phyloP scores from a whole-genome alignment of 2,888 invertebrate species.

The Hartigia nigra region DNA sequence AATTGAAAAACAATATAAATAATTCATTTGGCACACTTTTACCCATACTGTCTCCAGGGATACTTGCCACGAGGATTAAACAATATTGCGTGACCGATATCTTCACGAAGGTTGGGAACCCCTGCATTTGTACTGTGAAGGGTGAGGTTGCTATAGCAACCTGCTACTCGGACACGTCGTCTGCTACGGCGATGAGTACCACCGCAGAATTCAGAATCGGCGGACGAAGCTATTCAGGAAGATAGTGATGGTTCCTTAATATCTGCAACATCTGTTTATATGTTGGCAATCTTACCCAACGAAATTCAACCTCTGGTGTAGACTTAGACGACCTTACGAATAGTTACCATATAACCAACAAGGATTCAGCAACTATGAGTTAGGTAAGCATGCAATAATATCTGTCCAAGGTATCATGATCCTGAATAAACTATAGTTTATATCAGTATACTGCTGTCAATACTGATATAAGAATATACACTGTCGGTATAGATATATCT shows the following conservation, averaged over 20 bases:
- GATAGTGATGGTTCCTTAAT: not conserved
- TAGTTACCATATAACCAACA: not conserved
- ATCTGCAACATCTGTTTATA: not conserved
- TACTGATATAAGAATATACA: not conserved
- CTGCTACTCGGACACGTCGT: slow-evolving; percentile 48
- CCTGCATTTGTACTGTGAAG: slow-evolving; percentile 17
- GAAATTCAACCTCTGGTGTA: not conserved
- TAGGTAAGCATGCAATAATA: not conserved
- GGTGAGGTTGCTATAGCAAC: slow-evolving; percentile 47
- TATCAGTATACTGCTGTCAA: not conserved
- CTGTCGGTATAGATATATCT: not conserved
- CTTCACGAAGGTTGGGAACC: slow-evolving; percentile 29
- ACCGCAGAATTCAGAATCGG: slow-evolving; percentile 22
- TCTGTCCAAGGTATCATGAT: not conserved
- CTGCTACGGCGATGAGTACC: slow-evolving; percentile 26
- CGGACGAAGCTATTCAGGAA: not conserved
- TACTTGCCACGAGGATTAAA: not conserved
- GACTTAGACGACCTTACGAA: not conserved
- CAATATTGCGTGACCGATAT: not conserved
- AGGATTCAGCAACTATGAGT: not conserved
- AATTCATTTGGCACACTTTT: slow-evolving; percentile 10
- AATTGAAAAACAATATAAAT: slow-evolving; percentile 22
- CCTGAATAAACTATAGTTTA: not conserved
- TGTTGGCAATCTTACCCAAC: not conserved
- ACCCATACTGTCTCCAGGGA: not conserved